Percentiles rank a stretch among this genome's conserved stretches.
phyloP scores from a whole-genome alignment of 2,113 vertebrate genomes.

The Chauna torquata region DNA sequence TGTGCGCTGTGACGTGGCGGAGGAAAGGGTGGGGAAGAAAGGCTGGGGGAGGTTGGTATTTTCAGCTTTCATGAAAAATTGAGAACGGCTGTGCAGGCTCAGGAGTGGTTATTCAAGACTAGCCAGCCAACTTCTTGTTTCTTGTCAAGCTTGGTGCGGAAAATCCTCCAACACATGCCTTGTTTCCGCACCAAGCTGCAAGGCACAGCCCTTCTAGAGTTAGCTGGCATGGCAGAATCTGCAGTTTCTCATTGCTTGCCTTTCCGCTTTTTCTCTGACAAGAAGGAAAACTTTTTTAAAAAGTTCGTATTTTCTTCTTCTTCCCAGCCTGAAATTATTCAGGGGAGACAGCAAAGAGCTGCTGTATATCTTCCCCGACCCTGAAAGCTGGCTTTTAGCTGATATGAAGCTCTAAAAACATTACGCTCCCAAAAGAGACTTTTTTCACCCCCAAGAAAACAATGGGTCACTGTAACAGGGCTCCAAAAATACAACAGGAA shows the following conservation, averaged over 20 bases:
- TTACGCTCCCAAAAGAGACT: not conserved
- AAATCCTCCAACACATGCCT: constrained; percentile 41
- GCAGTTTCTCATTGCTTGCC: not conserved
- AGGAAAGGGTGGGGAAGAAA: constrained; percentile 58
- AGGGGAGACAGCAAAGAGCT: not conserved
- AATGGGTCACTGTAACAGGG: constrained; percentile 1
- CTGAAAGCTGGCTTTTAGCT: not conserved
- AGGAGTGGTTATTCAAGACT: not conserved
- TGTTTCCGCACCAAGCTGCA: constrained; percentile 22
- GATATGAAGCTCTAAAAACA: not conserved
- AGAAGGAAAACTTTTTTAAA: not conserved
- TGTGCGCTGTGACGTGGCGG: fast-evolving
- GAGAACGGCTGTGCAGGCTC: not conserved
- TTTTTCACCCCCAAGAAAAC: not conserved
- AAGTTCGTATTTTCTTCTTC: not conserved
- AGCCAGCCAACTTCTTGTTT: not conserved
- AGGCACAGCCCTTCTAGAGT: constrained; percentile 15
- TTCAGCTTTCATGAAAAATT: not conserved
- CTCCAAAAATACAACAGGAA: constrained; percentile 17
- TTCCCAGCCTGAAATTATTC: not conserved
- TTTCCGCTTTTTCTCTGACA: not conserved
- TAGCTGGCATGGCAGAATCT: constrained; percentile 1
- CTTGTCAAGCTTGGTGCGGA: constrained; percentile 16
- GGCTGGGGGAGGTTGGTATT: not conserved
- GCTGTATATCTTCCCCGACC: not conserved